Conservation (phyloP, 2,113 vertebrate species). For the Takifugu flavidus region DNA sequence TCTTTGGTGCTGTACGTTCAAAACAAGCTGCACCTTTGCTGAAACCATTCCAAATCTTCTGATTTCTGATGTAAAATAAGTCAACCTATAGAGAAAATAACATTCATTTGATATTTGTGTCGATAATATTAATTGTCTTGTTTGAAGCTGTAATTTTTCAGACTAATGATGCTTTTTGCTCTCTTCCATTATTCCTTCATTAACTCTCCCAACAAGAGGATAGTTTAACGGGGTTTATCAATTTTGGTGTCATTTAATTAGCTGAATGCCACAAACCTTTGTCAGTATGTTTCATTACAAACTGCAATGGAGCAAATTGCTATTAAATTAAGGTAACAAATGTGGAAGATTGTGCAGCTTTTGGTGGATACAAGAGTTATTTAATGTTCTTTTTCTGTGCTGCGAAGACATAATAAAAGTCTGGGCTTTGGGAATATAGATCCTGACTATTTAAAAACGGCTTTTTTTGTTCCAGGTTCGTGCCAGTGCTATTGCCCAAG, state of each 20-base stretch:
- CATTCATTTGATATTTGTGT: not conserved
- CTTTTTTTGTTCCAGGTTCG: constrained; percentile 79
- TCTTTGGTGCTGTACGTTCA: constrained; percentile 21
- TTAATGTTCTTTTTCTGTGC: not conserved
- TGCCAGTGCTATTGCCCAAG: constrained; percentile 96
- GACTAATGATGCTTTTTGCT: not conserved
- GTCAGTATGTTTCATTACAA: not conserved
- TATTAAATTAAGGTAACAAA: not conserved
- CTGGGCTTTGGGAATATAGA: not conserved
- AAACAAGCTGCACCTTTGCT: constrained; percentile 13
- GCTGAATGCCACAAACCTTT: constrained; percentile 1
- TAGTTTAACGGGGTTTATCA: not conserved
- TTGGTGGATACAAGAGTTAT: not conserved
- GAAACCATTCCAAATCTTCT: too few relatives aligned
- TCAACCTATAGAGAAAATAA: too few relatives aligned
- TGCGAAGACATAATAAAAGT: not conserved
- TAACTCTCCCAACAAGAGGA: constrained; percentile 3
- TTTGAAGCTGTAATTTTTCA: constrained; percentile 1
- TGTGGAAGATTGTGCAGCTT: not conserved
- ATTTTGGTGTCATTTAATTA: not conserved
- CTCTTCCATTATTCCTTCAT: not conserved
- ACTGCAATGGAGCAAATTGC: not conserved
- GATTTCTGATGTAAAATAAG: too few relatives aligned
- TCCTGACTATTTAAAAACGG: not conserved
- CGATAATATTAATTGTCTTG: not conserved